Conservation (phyloP, 2,888 invertebrate species). For the Melanchra persicariae region DNA sequence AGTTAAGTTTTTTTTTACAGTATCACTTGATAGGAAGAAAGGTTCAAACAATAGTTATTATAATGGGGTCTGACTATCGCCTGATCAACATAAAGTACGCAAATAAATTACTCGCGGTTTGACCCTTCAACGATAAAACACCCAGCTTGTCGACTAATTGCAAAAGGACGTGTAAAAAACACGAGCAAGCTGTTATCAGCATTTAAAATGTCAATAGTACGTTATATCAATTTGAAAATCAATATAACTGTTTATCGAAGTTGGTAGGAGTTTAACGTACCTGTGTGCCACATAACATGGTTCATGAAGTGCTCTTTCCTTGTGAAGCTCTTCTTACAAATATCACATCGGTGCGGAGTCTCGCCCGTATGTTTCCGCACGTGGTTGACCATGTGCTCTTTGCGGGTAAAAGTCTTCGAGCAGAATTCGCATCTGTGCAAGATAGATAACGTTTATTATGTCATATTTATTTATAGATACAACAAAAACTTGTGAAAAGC, state of each 20-base stretch:
- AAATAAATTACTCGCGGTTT: background rate
- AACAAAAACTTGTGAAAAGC: background rate
- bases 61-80: background rate
- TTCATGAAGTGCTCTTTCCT: conserved; percentile 95
- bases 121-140: conserved; percentile 4
- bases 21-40: background rate
- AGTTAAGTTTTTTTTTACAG: background rate
- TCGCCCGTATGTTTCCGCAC: conserved; percentile 94
- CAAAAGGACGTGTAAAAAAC: conserved; percentile 2
- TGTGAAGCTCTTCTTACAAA: conserved; percentile 95
- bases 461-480: background rate
- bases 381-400: conserved; percentile 95
- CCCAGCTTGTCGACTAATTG: background rate
- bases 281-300: conserved; percentile 95
- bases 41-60: background rate
- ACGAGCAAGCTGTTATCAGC: conserved; percentile 35
- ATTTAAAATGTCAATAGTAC: conserved; percentile 38
- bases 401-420: conserved; percentile 94
- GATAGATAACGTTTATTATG: conserved; percentile 26
- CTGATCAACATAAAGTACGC: conserved; percentile 2
- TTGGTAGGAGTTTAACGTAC: conserved; percentile 73
- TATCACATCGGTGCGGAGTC: conserved; percentile 94
- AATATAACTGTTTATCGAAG: conserved; percentile 22
- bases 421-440: conserved; percentile 92
- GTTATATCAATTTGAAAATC: conserved; percentile 44